Percentiles rank a stretch among this genome's conserved stretches.
These are phyloP conservation scores for Sciurus vulgaris DNA, from an alignment of 2,797 vertebrate genomes.

Conservation along the genomic window DNA sequence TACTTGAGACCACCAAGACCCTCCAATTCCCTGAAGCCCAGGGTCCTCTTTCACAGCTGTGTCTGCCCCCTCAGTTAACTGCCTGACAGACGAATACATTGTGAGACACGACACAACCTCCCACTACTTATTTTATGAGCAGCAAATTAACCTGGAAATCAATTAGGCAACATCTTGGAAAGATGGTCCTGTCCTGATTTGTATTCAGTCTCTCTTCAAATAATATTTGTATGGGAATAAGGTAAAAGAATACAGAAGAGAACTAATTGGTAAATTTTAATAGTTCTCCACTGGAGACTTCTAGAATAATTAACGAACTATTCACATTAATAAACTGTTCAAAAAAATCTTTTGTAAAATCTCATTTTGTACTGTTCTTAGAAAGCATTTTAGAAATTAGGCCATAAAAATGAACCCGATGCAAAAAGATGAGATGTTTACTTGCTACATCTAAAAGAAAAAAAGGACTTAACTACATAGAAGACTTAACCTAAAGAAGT, in stretches of 20 bases:
- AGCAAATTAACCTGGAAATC: not conserved
- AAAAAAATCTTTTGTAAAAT: not conserved
- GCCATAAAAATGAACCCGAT: not conserved
- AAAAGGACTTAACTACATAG: not conserved
- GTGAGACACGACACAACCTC: not conserved
- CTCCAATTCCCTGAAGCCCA: not conserved
- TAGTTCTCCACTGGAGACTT: not conserved
- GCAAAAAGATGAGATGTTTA: not conserved
- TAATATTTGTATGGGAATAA: not conserved
- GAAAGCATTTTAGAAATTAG: not conserved
- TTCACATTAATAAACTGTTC: not conserved
- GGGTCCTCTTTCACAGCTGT: not conserved
- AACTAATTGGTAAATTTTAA: not conserved
- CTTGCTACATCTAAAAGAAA: not conserved
- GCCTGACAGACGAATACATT: rapidly evolving
- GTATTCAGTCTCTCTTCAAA: not conserved
- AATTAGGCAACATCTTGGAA: not conserved
- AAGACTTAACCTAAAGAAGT: not conserved
- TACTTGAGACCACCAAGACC: rapidly evolving
- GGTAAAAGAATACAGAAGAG: not conserved
- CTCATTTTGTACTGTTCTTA: not conserved
- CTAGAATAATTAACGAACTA: not conserved
- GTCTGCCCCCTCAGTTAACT: not conserved
- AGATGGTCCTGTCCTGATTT: not conserved
- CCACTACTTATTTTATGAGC: not conserved